Percentiles rank a stretch among this genome's conserved stretches.
Evolutionary conservation across 2,797 vertebrate genomes (phyloP).

Genomic region (Oreochromis grahami): DNA sequence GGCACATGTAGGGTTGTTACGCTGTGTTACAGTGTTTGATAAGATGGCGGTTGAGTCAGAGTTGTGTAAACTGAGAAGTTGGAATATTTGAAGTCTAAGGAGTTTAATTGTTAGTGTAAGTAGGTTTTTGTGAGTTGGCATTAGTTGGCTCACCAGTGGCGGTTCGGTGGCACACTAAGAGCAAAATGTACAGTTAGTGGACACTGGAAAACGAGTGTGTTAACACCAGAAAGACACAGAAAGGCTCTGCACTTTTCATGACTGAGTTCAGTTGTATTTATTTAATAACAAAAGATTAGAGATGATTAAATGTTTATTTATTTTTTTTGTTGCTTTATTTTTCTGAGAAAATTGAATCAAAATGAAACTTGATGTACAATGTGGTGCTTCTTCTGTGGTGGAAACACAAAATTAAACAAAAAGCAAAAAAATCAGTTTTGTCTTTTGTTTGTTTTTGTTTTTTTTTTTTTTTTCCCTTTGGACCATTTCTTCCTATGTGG

Average conservation of each 20-base stretch:
- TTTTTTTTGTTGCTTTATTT: constrained; percentile 31
- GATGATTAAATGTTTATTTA: constrained; percentile 42
- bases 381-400: not conserved
- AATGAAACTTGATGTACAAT: not conserved
- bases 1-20: not conserved
- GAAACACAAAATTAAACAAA: not conserved
- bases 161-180: not conserved
- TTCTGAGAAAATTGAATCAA: not conserved
- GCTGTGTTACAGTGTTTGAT: not conserved
- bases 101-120: constrained; percentile 11
- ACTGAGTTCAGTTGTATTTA: constrained; percentile 40
- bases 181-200: not conserved
- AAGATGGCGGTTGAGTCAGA: not conserved
- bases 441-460: not conserved
- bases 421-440: not conserved
- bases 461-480: not conserved
- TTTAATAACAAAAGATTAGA: constrained; percentile 15
- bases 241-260: constrained; percentile 23
- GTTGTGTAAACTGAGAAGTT: constrained; percentile 15
- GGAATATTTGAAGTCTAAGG: not conserved
- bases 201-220: not conserved
- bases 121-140: constrained; percentile 8
- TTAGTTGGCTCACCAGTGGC: not conserved
- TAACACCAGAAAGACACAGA: not conserved
- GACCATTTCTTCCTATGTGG: not conserved